Base-by-base conservation (phyloP, 1,140 invertebrate genomes). In the Centruroides vittatus region DNA sequence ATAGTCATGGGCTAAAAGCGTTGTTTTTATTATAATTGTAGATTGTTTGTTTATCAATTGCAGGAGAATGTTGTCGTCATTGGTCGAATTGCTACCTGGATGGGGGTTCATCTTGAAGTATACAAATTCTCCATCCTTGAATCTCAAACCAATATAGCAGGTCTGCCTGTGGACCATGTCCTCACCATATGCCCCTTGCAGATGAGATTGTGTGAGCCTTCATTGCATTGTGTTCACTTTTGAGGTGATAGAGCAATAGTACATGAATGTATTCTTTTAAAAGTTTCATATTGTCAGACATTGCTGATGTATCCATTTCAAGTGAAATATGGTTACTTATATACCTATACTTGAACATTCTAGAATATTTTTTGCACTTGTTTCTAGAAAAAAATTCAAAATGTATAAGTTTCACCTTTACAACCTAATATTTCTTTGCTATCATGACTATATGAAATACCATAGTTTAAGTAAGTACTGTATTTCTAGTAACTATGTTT, bases 91-190 rank as follows among this genome's bases (percentile, higher is more conserved):
- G 23, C 23, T 23, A 23, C 23, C 23, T 63, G n/a, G 10, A 55
- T 23, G 13, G 46, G 46, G 13, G 36, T 53, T 36, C 46, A 55
- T 54, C 41, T 48, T 46, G 23, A 23, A 23, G 23, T 23, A 23
- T 2, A 23, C n/a, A 23, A 50, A 48, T 56, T 59, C 34, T 57
- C 52, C 64, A 1, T 65, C 62, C 47, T 67, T 62, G 36, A 55
- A 58, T 63, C 63, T 61, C 49, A 48, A 57, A 46, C 58, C 36
- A 5, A 55, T 6, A 54, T 5, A 23, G 41, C 34, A 58, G 49
- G 7, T 56, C 23, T 13, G 34, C 51, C 11, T 47, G 34, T 58
- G n/a, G 46, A 23, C 35, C 5, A 9, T 13, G 4, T 36, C 47
- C 11, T 47, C 50, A 59, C 52, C 53, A 46, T 12, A 47, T 57